Conservation (phyloP, 2,113 vertebrate genomes). For the Platanista minor region DNA sequence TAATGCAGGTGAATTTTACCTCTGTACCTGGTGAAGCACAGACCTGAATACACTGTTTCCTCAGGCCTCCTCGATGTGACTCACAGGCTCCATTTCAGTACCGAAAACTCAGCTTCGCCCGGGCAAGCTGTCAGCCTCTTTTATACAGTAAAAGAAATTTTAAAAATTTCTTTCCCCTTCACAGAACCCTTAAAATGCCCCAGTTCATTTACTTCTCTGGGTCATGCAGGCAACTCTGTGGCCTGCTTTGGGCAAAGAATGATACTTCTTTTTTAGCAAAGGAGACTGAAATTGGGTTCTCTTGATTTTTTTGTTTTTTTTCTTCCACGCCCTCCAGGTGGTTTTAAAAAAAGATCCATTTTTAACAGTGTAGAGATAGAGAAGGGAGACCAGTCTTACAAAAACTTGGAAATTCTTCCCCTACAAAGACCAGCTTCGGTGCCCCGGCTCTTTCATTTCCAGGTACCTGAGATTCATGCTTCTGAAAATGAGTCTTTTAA, state of each 20-base stretch:
- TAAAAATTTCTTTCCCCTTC: conserved; percentile 22
- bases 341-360: neutral
- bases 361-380: neutral
- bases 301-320: fast-evolving
- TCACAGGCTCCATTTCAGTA: neutral
- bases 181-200: neutral
- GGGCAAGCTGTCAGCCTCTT: neutral
- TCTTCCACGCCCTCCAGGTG: neutral
- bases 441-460: neutral
- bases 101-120: neutral
- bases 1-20: neutral
- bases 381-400: neutral
- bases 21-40: neutral
- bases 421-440: neutral
- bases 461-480: neutral
- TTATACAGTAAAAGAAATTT: neutral
- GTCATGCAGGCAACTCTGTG: neutral
- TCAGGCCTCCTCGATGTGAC: neutral
- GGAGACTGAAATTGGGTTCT: neutral
- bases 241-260: neutral
- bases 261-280: neutral
- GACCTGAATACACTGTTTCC: neutral
- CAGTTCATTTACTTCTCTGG: neutral
- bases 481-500: neutral
- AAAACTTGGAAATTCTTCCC: neutral